Evolutionary conservation across 2,888 invertebrate species (phyloP).

Genomic region (Acronicta psi): DNA sequence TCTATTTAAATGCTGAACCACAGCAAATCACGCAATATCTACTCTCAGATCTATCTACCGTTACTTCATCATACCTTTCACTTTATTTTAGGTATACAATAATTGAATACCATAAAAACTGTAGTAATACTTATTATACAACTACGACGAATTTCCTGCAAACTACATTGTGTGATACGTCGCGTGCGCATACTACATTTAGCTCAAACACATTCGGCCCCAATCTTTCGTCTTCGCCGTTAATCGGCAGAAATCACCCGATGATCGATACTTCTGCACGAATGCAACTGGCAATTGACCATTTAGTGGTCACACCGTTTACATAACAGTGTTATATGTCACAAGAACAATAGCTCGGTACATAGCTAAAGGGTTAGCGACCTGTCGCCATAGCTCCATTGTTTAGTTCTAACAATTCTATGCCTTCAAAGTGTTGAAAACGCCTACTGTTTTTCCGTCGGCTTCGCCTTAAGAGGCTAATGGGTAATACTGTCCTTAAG

Average conservation of each 20-base stretch:
- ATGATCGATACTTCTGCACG: constrained; percentile 57
- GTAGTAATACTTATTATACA: constrained; percentile 20
- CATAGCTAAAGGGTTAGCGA: constrained; percentile 34
- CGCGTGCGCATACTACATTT: constrained; percentile 40
- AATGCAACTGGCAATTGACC: constrained; percentile 16
- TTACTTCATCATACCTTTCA: constrained; percentile 14
- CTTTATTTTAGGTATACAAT: constrained; percentile 22
- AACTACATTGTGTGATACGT: constrained; percentile 14
- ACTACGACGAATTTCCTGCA: constrained; percentile 12
- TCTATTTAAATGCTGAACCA: background rate
- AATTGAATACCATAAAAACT: constrained; percentile 8
- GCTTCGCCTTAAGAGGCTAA: constrained; percentile 24
- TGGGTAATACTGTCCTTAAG: constrained; percentile 31
- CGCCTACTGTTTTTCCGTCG: constrained; percentile 5
- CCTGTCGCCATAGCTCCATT: constrained; percentile 41
- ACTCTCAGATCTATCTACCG: background rate
- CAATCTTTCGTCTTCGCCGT: constrained; percentile 44
- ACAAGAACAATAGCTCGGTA: constrained; percentile 28
- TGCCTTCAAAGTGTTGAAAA: constrained; percentile 15
- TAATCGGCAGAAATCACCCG: constrained; percentile 51
- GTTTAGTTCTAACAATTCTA: constrained; percentile 28
- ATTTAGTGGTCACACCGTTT: constrained; percentile 6
- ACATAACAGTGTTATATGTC: constrained; percentile 10
- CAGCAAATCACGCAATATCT: background rate
- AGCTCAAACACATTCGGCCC: constrained; percentile 9